Base-by-base conservation (phyloP, 2,113 vertebrate genomes). In the Thinocorus orbignyianus region DNA sequence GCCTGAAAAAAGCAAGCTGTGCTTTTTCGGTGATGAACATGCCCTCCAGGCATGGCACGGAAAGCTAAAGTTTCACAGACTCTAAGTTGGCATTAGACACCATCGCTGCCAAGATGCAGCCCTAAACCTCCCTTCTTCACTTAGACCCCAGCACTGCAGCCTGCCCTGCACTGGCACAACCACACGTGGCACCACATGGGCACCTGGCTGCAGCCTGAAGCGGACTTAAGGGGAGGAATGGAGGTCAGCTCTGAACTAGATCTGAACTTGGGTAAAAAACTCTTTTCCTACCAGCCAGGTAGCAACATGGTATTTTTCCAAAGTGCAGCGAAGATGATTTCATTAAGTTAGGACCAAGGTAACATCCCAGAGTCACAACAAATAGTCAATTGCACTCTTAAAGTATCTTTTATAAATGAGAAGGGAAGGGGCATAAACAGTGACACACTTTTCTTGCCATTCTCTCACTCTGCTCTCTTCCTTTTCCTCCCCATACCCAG, bases 151-250 rank as follows among this genome's bases (percentile, higher is more conserved):
- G 76, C 30, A 28, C n/a, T 7, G 64, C n/a, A 22, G 60, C 62
- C 44, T 81, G 55, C 20, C 70, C 31, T 30, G 57, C 48, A 48
- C 33, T 46, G 54, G 74, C 35, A 57, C 28, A n/a, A 17, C 23
- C 33, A 25, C 1, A 1, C 5, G 19, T 9, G 46, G 17, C 26
- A 71, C n/a, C 35, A 14, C 0, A 1, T 1, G 0, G 77, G 58
- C 17, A 55, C 33, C 23, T 28, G 55, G 35, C 19, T 55, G 42
- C 26, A 60, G 87, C 70, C 77, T 7, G 28, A 37, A 30, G 22
- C 24, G 5, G 0, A 31, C 33, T 31, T 37, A 14, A 66, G 28
- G 41, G 17, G 4, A 54, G 24, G 48, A 26, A 73, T 31, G 17
- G 26, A 79, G 18, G 24, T 17, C 24, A 57, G n/a, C 42, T 25